Base-by-base conservation (phyloP, 2,113 vertebrate species). In the Dromiciops gliroides region DNA sequence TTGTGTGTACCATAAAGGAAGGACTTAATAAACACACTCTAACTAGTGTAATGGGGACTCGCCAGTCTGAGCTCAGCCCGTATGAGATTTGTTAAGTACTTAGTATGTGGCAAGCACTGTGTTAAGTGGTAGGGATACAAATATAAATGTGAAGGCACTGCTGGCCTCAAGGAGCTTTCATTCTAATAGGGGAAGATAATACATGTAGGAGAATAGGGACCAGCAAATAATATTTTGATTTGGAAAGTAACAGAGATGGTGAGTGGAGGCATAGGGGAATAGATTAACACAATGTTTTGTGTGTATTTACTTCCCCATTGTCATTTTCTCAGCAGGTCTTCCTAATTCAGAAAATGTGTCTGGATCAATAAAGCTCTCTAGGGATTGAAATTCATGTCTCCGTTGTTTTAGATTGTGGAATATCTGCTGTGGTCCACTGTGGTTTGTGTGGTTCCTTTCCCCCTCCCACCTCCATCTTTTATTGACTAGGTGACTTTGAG, bases 331-430 rank as follows among this genome's bases (percentile, higher is more conserved):
- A 95, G 89, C 52, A n/a, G 93, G 49, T 44, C 90, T 93, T 94
- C 0, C 92, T 89, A 96, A 50, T 92, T 91, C 91, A 96, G 97
- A 97, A 97, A 97, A 98, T 97, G 94, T 96, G 95, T 50, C 67
- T 50, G 91, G 95, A 95, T 97, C 96, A 96, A n/a, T 97, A 92
- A 92, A 95, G 89, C 92, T 91, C 2, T 93, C 96, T 48, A 96
- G 92, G 95, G 95, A 25, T 90, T 98, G 93, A 93, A 95, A 94
- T 97, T 90, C 75, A 95, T 96, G 95, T 98, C 97, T 95, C 95
- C 49, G 24, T 90, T 83, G 52, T 88, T 50, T 95, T 31, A 0
- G 94, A 94, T 93, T 96, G 75, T 90, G 2, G 96, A 94, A 50
- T 91, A 90, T 97, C 96, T 97, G 96, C 94, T 95, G 0, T 94